phyloP scores from a whole-genome alignment of 2,113 vertebrate genomes.

The Dipodomys stephensi region DNA sequence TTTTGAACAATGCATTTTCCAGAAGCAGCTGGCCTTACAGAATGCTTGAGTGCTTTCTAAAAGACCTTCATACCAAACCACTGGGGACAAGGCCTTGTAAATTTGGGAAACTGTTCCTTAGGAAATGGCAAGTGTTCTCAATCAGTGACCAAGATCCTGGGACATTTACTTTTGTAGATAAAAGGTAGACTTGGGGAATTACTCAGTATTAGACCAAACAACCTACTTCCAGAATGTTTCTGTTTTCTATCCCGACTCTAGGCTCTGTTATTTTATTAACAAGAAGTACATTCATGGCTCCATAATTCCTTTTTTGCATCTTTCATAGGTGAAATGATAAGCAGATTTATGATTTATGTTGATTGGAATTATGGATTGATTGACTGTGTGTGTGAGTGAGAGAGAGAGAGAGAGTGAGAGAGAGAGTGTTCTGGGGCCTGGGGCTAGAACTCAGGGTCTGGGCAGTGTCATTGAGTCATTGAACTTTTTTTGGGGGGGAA shows the following conservation, averaged over 20 bases:
- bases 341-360: slow-evolving; percentile 1
- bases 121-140: slow-evolving; percentile 22
- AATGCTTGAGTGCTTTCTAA: slow-evolving; percentile 53
- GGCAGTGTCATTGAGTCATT: no score
- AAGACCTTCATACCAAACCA: slow-evolving; percentile 34
- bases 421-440: no score
- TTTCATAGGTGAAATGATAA: neutral
- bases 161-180: neutral
- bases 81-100: neutral
- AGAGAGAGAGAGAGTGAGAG: no score
- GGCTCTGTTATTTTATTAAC: neutral
- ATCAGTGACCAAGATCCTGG: neutral
- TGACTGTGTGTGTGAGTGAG: no score
- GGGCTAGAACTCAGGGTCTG: no score
- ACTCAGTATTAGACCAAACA: neutral
- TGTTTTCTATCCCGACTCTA: neutral
- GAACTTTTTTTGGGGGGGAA: no score
- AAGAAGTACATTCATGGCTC: neutral
- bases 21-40: slow-evolving; percentile 16
- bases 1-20: slow-evolving; percentile 49
- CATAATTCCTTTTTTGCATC: neutral
- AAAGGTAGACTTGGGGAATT: neutral
- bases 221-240: neutral
- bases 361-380: neutral
- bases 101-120: neutral